A percentile compares a stretch with the other conserved stretches of the same genome.
Evolutionary conservation across 2,888 invertebrate genomes (phyloP).

Genomic region (Rhabditoides inermis): DNA sequence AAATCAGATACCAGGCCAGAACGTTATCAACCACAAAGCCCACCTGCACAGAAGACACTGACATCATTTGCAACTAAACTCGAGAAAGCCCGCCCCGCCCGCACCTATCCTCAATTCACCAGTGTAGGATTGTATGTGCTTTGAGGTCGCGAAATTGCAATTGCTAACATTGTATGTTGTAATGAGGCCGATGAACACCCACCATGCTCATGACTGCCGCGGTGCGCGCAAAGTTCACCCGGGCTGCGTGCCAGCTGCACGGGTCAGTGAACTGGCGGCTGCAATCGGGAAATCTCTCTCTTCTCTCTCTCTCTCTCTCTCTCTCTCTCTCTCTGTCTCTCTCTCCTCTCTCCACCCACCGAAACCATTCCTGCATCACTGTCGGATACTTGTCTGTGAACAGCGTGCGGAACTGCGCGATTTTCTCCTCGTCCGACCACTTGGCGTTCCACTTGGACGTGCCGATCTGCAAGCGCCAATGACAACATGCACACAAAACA

Average conservation of each 20-base stretch:
- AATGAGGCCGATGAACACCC: constrained; percentile 29
- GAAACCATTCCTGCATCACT: constrained; percentile 79
- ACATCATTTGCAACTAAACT: too few species aligned
- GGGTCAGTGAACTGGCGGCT: constrained; percentile 35
- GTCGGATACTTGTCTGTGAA: constrained; percentile 62
- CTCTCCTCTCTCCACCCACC: constrained; percentile 9
- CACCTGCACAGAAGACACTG: too few species aligned
- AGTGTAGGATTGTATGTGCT: too few species aligned
- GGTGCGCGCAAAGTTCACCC: constrained; percentile 80
- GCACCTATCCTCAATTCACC: too few species aligned
- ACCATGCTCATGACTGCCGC: constrained; percentile 83
- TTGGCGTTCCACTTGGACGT: constrained; percentile 1
- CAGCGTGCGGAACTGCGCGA: constrained; percentile 14
- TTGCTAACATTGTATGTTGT: too few species aligned
- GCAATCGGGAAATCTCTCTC: constrained; percentile 8
- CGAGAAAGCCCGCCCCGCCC: too few species aligned
- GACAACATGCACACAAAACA: too few species aligned
- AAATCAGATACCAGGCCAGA: too few species aligned
- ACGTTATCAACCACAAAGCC: too few species aligned
- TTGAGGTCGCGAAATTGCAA: too few species aligned
- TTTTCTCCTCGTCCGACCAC: constrained; percentile 8
- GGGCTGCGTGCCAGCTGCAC: constrained; percentile 72
- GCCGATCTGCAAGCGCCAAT: too few species aligned
- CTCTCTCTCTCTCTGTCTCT: neutral
- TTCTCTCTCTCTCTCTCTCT: neutral